Base-by-base conservation (phyloP, 2,113 vertebrate species). In the Myrmecophaga tridactyla region DNA sequence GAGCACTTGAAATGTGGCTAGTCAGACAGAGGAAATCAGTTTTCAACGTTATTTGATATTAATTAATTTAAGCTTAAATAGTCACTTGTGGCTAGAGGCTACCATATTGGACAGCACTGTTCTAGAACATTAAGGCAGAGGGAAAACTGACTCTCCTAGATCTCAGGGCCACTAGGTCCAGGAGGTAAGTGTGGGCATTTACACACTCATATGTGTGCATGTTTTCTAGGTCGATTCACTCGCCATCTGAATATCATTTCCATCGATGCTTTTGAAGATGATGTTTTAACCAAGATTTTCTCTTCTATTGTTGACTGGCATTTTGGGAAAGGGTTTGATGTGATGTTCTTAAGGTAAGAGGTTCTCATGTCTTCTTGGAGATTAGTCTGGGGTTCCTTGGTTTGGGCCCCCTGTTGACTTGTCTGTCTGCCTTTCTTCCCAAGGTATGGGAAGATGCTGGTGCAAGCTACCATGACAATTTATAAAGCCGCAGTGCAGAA, bases 221-320 rank as follows among this genome's bases (percentile, higher is more conserved):
- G 29, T 96, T 34, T 90, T 96, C 53, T 95, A 99, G 99, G 99
- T 11, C 99, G 99, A 83, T 99, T 99, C 96, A 99, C 99, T 48
- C 98, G 99, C 31, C 99, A 99, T 96, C 96, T 99, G 97, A 99
- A 99, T 83, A 95, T 99, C 82, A 27, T 99, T 93, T 99, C 99
- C 17, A 99, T 99, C 89, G 97, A 97, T 89, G 98, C 98, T 88
- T 99, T 99, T 93, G 99, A 99, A 67, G 99, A 99, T 97, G 99
- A 99, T 18, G 98, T 98, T 62, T 97, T 99, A 95, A 99, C 95
- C 80, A 99, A 98, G 97, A 99, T 99, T 97, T 99, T 99, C 97
- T 97, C 96, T 97, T 98, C 99, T 69, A 98, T 99, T 67, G 94
- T 97, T 76, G 99, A 99, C 94, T 99, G 99, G 99, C 99, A 99